Evolutionary conservation across 2,113 vertebrate genomes (phyloP).

Genomic region (Acanthochromis polyacanthus): DNA sequence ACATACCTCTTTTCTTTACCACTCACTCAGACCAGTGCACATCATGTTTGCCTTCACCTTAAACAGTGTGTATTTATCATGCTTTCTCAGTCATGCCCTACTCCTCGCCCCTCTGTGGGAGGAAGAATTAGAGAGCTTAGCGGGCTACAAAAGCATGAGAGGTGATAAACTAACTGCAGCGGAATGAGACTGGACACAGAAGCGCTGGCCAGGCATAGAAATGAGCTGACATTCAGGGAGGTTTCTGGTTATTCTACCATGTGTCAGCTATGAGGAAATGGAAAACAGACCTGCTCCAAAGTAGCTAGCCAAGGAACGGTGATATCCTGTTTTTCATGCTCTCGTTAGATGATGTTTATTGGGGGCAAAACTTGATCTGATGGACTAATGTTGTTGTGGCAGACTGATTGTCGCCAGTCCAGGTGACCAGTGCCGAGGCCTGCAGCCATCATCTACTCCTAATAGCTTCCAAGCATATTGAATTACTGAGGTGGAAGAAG

Average conservation of each 20-base stretch:
- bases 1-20: background rate
- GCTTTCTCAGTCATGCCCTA: constrained; percentile 26
- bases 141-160: constrained; percentile 37
- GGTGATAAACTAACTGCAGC: constrained; percentile 47
- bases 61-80: constrained; percentile 35
- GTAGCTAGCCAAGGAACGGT: background rate
- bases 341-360: constrained; percentile 20
- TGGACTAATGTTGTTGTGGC: constrained; percentile 66
- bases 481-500: constrained; percentile 58
- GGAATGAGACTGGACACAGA: constrained; percentile 36
- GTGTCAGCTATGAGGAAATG: constrained; percentile 19
- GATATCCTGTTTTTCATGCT: background rate
- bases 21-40: constrained; percentile 8
- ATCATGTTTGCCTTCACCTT: constrained; percentile 47
- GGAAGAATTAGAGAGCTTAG: constrained; percentile 30
- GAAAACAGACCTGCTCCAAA: constrained; percentile 1
- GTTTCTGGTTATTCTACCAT: constrained; percentile 18
- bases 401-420: constrained; percentile 53
- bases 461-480: constrained; percentile 57
- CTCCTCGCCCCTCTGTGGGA: background rate
- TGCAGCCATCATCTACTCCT: constrained; percentile 43
- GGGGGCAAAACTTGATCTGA: constrained; percentile 41
- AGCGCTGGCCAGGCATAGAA: constrained; percentile 15
- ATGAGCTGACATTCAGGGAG: constrained; percentile 15
- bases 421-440: constrained; percentile 50